Evolutionary conservation across 2,888 invertebrate species (phyloP).

Genomic region (Choristoneura rosaceana): DNA sequence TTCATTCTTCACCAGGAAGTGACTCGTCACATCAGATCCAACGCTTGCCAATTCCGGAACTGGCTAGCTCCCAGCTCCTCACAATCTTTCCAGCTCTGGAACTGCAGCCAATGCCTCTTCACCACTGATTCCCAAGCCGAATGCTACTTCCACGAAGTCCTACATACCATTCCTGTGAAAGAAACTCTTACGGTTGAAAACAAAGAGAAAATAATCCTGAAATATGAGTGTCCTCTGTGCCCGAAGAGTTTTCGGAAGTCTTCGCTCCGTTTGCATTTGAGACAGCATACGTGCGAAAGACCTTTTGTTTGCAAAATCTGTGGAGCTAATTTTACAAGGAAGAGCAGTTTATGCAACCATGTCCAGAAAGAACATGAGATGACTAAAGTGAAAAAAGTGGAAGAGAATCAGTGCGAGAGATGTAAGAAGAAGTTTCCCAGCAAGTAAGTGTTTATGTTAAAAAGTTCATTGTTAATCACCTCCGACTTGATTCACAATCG

Average conservation of each 20-base stretch:
- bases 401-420: conserved; percentile 56
- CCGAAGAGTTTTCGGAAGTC: conserved; percentile 87
- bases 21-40: conserved; percentile 88
- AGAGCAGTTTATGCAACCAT: conserved; percentile 88
- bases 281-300: conserved; percentile 90
- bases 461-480: not conserved
- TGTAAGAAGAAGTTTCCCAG: conserved; percentile 62
- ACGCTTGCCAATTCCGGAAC: conserved; percentile 81
- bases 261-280: conserved; percentile 88
- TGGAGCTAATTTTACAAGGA: conserved; percentile 87
- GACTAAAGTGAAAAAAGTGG: conserved; percentile 48
- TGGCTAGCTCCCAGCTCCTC: conserved; percentile 55
- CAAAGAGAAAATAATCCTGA: conserved; percentile 65
- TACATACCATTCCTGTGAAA: conserved; percentile 84
- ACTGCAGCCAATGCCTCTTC: conserved; percentile 87
- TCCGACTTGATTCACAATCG: too few species aligned
- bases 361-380: conserved; percentile 77
- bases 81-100: conserved; percentile 73
- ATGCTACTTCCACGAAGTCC: conserved; percentile 89
- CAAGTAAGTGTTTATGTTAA: conserved; percentile 57
- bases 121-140: conserved; percentile 89
- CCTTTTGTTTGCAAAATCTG: conserved; percentile 89
- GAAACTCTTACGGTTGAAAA: conserved; percentile 57
- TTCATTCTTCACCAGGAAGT: conserved; percentile 91
- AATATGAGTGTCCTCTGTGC: conserved; percentile 89